Conservation (phyloP, 2,113 vertebrate genomes). For the Monarcha castaneiventris region DNA sequence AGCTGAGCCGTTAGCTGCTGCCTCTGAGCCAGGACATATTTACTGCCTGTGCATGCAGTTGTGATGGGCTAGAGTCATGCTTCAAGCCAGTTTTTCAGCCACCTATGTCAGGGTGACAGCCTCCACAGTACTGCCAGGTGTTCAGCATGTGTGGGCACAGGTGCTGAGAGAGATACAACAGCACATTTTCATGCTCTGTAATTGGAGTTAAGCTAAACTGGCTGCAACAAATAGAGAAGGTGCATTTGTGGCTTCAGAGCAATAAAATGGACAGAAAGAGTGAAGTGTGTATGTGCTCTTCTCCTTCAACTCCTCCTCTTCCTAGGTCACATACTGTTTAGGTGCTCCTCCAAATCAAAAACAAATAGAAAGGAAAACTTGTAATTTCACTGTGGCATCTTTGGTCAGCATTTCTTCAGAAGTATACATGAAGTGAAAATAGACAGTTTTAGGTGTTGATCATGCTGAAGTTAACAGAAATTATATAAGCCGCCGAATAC, state of each 20-base stretch:
- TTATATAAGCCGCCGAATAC: background rate
- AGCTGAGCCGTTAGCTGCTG: background rate
- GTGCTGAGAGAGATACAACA: background rate
- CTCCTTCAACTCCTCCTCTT: background rate
- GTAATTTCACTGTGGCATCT: background rate
- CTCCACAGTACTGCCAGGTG: background rate
- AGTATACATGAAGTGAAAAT: background rate
- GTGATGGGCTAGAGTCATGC: background rate
- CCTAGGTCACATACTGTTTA: background rate
- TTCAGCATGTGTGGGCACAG: background rate
- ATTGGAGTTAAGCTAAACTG: background rate
- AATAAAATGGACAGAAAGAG: background rate
- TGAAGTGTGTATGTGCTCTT: background rate
- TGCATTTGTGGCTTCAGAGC: background rate
- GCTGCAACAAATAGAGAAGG: background rate
- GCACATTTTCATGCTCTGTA: background rate
- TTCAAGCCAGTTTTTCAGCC: background rate
- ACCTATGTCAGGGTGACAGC: background rate
- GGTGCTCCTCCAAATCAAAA: background rate
- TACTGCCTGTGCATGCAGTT: fast-evolving
- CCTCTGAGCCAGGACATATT: background rate
- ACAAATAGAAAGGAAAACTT: background rate
- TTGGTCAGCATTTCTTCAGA: background rate
- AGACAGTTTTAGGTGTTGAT: background rate
- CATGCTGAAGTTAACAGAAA: background rate